Conservation (phyloP, 64 coral and sea anemone species). For the Montipora sp. region DNA sequence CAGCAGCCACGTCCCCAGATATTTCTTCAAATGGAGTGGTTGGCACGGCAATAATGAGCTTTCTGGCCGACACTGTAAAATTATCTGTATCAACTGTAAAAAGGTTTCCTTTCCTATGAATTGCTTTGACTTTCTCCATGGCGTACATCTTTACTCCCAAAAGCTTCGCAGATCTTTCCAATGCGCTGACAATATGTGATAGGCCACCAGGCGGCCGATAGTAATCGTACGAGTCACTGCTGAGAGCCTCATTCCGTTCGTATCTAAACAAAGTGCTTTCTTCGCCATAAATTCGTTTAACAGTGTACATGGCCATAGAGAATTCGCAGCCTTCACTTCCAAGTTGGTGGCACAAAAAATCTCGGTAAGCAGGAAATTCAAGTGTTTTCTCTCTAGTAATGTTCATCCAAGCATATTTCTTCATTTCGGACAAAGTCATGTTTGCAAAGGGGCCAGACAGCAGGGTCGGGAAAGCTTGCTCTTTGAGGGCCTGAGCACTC, state of each 20-base stretch:
- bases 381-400: too few relatives aligned
- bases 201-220: too few relatives aligned
- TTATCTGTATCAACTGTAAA: not conserved
- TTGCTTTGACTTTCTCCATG: not conserved
- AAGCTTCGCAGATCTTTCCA: too few relatives aligned
- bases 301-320: too few relatives aligned
- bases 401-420: too few relatives aligned
- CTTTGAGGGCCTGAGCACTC: not conserved
- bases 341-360: not conserved
- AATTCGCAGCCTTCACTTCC: conserved; percentile 16
- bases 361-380: not conserved
- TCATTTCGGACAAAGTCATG: not conserved
- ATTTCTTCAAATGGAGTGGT: too few relatives aligned
- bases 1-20: too few relatives aligned
- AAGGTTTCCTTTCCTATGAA: not conserved
- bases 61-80: not conserved
- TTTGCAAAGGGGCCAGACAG: conserved; percentile 5
- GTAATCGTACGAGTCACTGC: too few relatives aligned
- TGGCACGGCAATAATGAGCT: too few relatives aligned
- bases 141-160: not conserved
- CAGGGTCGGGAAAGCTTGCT: conserved; percentile 15
- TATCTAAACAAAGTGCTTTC: not conserved
- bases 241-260: not conserved
- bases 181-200: too few relatives aligned
- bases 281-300: not conserved